Percentiles rank a stretch among this genome's conserved stretches.
Conservation (phyloP, 2,797 vertebrate genomes). For the Florisuga fusca region DNA sequence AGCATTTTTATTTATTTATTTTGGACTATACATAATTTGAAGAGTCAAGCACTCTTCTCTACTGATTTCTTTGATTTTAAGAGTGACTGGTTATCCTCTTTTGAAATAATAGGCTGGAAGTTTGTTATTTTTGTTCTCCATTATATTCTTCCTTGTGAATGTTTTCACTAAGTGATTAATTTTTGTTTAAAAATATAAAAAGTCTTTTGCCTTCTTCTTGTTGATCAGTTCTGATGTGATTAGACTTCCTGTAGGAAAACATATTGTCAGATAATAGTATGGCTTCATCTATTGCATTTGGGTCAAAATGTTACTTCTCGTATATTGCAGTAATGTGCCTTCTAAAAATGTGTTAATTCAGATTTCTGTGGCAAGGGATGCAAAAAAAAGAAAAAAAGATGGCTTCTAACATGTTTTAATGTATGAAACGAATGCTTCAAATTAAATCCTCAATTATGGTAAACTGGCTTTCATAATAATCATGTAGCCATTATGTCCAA, state of each 20-base stretch:
- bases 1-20: background rate
- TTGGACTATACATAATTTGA: background rate
- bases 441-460: slow-evolving; percentile 16
- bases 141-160: background rate
- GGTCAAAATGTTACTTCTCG: background rate
- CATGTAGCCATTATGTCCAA: background rate
- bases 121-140: background rate
- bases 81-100: background rate
- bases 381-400: no score
- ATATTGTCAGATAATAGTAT: background rate
- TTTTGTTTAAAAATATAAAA: background rate
- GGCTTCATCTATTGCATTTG: background rate
- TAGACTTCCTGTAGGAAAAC: background rate
- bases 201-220: background rate
- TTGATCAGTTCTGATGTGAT: background rate
- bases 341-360: background rate
- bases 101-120: background rate
- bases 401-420: slow-evolving; percentile 13
- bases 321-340: background rate
- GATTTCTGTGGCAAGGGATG: background rate
- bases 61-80: background rate
- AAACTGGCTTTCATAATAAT: slow-evolving; percentile 31
- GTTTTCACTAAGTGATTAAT: background rate
- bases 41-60: background rate
- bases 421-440: slow-evolving; percentile 4